phyloP scores from a whole-genome alignment of 2,888 invertebrate species.

The Ctenicera cuprea region DNA sequence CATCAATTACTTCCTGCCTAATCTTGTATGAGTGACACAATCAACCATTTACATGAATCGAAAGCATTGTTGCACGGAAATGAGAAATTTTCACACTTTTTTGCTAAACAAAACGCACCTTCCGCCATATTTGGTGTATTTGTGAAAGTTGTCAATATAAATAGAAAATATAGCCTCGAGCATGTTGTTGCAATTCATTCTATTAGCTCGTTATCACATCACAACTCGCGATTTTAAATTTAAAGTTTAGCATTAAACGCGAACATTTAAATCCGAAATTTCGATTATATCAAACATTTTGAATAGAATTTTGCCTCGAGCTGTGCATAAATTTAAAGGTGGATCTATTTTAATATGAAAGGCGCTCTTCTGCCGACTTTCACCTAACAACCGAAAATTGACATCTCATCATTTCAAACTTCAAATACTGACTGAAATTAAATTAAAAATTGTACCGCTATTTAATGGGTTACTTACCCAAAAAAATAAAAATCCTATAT shows the following conservation, averaged over 20 bases:
- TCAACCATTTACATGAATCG: slow-evolving; percentile 17
- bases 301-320: background rate
- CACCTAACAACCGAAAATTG: slow-evolving; percentile 5
- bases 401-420: background rate
- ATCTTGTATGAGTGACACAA: background rate
- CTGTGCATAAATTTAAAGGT: background rate
- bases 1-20: background rate
- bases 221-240: slow-evolving; percentile 9
- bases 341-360: background rate
- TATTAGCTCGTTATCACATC: slow-evolving; percentile 23
- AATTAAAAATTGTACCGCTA: background rate
- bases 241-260: background rate
- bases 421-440: background rate
- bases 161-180: slow-evolving; percentile 37
- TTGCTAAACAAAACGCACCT: slow-evolving; percentile 34
- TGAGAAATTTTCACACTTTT: slow-evolving; percentile 17
- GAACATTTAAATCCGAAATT: background rate
- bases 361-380: background rate
- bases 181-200: slow-evolving; percentile 2
- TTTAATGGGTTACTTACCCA: slow-evolving; percentile 41
- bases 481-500: slow-evolving; percentile 32
- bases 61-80: background rate
- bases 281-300: background rate
- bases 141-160: slow-evolving; percentile 46
- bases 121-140: slow-evolving; percentile 23